These are phyloP conservation scores for Apoda limacodes DNA, from an alignment of 2,888 invertebrate genomes.

Conservation along the genomic window DNA sequence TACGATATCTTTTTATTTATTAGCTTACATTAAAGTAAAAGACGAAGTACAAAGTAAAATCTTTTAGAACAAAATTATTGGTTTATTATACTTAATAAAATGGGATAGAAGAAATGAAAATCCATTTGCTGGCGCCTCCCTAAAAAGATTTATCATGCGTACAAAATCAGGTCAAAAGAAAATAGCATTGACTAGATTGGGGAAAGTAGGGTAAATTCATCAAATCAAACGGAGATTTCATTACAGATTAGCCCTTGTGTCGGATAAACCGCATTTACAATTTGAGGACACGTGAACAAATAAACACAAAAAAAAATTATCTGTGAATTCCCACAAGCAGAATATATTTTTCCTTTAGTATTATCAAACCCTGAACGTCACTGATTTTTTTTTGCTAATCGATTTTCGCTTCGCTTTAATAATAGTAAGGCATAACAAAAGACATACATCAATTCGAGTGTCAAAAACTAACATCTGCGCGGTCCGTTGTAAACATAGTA, in stretches of 20 bases:
- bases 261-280: slow-evolving; percentile 58
- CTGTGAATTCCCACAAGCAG: slow-evolving; percentile 35
- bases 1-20: too few species aligned
- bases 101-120: too few species aligned
- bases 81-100: too few species aligned
- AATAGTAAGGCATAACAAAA: slow-evolving; percentile 50
- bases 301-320: slow-evolving; percentile 58
- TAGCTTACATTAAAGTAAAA: too few species aligned
- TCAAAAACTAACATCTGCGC: slow-evolving; percentile 71
- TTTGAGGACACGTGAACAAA: slow-evolving; percentile 64
- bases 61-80: too few species aligned
- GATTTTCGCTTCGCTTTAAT: slow-evolving; percentile 55
- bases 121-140: too few species aligned
- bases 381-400: slow-evolving; percentile 46
- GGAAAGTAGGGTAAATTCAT: too few species aligned
- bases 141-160: too few species aligned
- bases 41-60: too few species aligned
- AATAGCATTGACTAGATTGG: too few species aligned
- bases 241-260: slow-evolving; percentile 65
- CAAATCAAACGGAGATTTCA: slow-evolving; percentile 67
- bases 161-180: too few species aligned
- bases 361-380: slow-evolving; percentile 45
- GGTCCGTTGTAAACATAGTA: slow-evolving; percentile 56
- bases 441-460: slow-evolving; percentile 66
- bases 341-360: slow-evolving; percentile 41